Evolutionary conservation across 2,113 vertebrate genomes (phyloP).

Genomic region (Phylloscopus trochiloides): DNA sequence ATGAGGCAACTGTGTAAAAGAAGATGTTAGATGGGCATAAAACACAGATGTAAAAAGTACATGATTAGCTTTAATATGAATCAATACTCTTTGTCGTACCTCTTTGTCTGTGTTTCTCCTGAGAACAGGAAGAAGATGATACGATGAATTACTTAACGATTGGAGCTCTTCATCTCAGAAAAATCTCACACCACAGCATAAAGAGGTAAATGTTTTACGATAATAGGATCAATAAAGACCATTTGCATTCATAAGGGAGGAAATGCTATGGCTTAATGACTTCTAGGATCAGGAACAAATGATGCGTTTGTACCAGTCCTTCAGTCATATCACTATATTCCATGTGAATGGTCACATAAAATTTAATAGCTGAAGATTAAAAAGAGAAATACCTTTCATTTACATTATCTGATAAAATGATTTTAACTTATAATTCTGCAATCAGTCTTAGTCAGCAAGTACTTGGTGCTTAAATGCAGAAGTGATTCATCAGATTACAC

Average conservation of each 20-base stretch:
- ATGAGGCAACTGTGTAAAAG: neutral
- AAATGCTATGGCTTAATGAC: neutral
- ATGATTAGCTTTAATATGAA: neutral
- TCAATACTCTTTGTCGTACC: neutral
- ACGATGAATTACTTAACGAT: neutral
- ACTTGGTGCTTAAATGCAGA: neutral
- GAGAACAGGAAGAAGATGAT: neutral
- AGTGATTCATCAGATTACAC: neutral
- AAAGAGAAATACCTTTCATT: neutral
- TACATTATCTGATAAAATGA: neutral
- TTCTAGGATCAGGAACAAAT: neutral
- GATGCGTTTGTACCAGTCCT: neutral
- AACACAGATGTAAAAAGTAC: neutral
- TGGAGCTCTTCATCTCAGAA: neutral
- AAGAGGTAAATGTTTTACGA: neutral
- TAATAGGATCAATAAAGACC: neutral
- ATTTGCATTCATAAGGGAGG: neutral
- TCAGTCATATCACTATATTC: neutral
- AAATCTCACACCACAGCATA: neutral
- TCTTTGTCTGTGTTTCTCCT: neutral
- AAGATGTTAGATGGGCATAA: neutral
- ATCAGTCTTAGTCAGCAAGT: neutral
- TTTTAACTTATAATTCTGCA: neutral
- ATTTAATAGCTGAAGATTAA: slow-evolving; percentile 6
- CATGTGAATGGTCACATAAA: neutral